Base-by-base conservation (phyloP, 2,888 invertebrate species). In the Lasioglossum morio region DNA sequence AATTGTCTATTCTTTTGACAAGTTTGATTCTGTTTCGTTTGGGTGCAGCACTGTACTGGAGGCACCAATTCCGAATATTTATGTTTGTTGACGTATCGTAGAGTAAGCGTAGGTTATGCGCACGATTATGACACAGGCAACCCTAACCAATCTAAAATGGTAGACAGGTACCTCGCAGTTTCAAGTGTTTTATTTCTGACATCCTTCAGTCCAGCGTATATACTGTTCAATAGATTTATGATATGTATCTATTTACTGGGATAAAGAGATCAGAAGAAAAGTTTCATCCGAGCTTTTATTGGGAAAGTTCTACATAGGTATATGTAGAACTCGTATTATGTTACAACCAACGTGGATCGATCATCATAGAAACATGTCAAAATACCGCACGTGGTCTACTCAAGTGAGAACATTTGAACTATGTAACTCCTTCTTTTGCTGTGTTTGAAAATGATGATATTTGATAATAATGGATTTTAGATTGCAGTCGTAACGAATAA, bases 341-440 rank as follows among this genome's bases (percentile, higher is more conserved):
- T 46, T 40, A 12, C 63, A 63, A 77, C 30, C 16, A 72, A n/a
- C 72, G 57, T 60, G 76, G n/a, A 76, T 14, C 70, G 57, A 16
- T 27, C 70, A 19, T 37, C 72, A 43, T 34, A 19, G 40, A 46
- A 23, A 57, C 37, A 69, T 48, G 77, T 30, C 63, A 77, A 48
- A 16, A 19, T 27, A 23, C 48, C 30, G 30, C 76, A 82, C 53
- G 53, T 78, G 74, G 75, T 82, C 14, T 43, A 69, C 27, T n/a
- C 34, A 34, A 77, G 12, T 63, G 34, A 75, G 60, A 82, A 37
- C 16, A 19, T 34, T 70, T 16, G 2, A 14, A 73, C 30, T 75
- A 16, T 14, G 53, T 63, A 75, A 57, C n/a, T 40, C 16, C 19
- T 57, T 66, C 16, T 7, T 66, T 30, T 27, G 12, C 7, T 16